Evolutionary conservation across 1,140 invertebrate species (phyloP), one percentile per base, ranked within the genome.

Genomic region (Eupristina koningsbergeri): DNA sequence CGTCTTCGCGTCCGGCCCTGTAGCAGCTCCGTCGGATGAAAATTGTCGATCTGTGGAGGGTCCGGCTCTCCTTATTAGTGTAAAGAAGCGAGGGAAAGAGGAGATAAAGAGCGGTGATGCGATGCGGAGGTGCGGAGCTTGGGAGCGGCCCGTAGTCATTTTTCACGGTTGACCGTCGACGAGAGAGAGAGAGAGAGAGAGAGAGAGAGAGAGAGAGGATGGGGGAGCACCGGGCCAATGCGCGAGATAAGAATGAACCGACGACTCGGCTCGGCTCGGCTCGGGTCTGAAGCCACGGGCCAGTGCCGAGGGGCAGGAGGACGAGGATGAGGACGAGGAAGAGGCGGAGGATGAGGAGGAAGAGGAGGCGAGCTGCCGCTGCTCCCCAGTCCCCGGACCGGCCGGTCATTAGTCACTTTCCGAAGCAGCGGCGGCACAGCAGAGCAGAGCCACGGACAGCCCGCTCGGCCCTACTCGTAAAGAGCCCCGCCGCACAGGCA

Each of bases 201-300:
- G 39, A 13, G 41, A 7, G 69, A 41, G 80, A 11, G 71, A 13
- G 34, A 29, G 76, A 45, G 13, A 11, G 81, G 41, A 22, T 26
- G 45, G 53, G 78, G 58, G n/a, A 90, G 89, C 89, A 64, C 22
- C 6, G 78, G 78, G 36, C 81, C 63, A 76, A 64, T 78, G 53
- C 92, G 92, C 88, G 87, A 92, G 93, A 93, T 94, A 93, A 93
- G 93, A 93, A 93, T 92, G 91, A 86, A 83, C 39, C 39, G 80
- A 78, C 85, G n/a, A 80, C 84, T 80, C 84, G n/a, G 63, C 41
- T 83, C 84, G 81, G 85, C 85, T 86, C 45, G 63, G 81, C 58
- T 71, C 77, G 79, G 86, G 88, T 88, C 88, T 87, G 85, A 63
- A 78, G 63, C 75, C 47, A 73, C 47, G 76, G 74, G 63, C 80